Conservation (phyloP, 2,888 invertebrate species). For the Drosophila meridiana region DNA sequence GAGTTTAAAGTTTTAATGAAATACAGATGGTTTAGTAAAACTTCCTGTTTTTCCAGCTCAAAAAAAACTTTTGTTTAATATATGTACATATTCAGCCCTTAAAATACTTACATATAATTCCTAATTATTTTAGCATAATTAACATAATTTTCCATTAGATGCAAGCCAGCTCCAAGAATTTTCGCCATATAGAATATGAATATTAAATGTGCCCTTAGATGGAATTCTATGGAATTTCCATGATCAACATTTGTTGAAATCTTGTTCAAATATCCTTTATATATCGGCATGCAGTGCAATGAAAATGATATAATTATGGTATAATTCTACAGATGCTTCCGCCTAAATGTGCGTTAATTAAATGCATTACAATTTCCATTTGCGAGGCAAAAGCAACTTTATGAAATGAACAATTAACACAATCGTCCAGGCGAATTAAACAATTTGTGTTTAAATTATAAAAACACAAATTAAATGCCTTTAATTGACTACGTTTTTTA, state of each 20-base stretch:
- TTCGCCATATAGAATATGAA: no score
- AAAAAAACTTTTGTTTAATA: no score
- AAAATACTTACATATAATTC: neutral
- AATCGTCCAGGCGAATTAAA: slow-evolving; percentile 32
- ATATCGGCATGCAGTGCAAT: neutral
- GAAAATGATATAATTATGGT: neutral
- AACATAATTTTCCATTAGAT: neutral
- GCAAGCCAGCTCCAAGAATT: neutral
- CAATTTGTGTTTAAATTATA: slow-evolving; percentile 43
- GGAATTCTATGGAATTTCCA: neutral
- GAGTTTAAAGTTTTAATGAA: neutral
- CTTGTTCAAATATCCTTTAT: no score
- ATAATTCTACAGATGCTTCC: neutral
- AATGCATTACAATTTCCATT: slow-evolving; percentile 9
- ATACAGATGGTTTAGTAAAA: neutral
- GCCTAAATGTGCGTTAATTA: neutral
- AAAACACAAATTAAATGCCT: slow-evolving; percentile 37
- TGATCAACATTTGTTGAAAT: neutral
- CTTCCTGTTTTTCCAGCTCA: no score
- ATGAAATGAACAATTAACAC: slow-evolving; percentile 32
- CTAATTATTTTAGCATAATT: neutral
- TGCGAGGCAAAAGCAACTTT: neutral
- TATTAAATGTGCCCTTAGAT: neutral
- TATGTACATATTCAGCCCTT: no score
- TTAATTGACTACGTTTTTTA: slow-evolving; percentile 13